Evolutionary conservation across 1,140 invertebrate genomes (phyloP), one percentile per base, ranked within the genome.

Genomic region (Caenorhabditis tropicalis): DNA sequence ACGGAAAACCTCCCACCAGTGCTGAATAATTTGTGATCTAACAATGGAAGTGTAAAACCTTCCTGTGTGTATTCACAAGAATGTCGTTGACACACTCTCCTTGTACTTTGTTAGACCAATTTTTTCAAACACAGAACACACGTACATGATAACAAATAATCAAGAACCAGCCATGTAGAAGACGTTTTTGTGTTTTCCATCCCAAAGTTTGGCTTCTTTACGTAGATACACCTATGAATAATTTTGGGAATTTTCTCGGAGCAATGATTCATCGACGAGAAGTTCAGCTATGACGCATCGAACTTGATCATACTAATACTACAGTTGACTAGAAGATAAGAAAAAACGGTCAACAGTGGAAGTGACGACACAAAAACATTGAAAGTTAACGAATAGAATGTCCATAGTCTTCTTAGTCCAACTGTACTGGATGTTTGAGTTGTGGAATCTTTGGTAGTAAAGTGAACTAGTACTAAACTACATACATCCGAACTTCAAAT

Each of bases 31-130:
- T 65, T 36, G 58, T 65, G 58, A 19, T 29, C 58, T 15, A 65
- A 65, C 58, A 36, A n/a, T 7, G 31, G 19, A 65, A 65, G 29
- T 65, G 58, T 19, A 7, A 33, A 10, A 65, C 19, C 21, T 33
- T 58, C 53, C n/a, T n/a, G 27, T 58, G 9, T 65, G 58, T 65
- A 65, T 65, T 65, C 58, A 65, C 36, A 65, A 33, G 31, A 27
- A 27, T 65, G 58, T 65, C 58, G 58, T 65, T 36, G 58, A 65
- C 58, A 65, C 58, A 27, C 21, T 65, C 58, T 58, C 53, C 53
- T 33, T 65, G 31, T 65, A 65, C 58, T 65, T 65, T 65, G 58
- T 4, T n/a, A 33, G 58, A 65, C 29, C 58, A 65, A 60, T 7
- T 36, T 65, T 65, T 58, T 21, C 7, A n/a, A 15, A 58, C 53